Percentiles rank a stretch among this genome's conserved stretches.
Conservation (phyloP, 2,113 vertebrate genomes). For the Meles meles region DNA sequence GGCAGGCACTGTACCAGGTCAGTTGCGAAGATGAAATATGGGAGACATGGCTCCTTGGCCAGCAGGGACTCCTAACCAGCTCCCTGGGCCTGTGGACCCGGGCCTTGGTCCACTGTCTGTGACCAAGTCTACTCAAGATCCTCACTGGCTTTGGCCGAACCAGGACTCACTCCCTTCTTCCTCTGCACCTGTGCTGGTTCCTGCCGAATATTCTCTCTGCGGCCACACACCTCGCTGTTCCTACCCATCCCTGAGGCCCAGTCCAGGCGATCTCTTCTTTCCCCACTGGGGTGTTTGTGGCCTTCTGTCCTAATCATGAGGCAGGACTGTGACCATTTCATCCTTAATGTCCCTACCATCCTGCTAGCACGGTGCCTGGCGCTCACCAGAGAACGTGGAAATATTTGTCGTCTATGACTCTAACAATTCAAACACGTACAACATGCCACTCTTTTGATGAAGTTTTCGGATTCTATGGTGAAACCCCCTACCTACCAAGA, state of each 20-base stretch:
- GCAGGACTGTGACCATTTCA: not conserved
- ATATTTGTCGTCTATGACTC: rapidly evolving
- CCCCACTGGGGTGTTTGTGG: rapidly evolving
- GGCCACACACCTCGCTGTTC: not conserved
- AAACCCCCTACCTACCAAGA: not conserved
- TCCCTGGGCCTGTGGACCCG: not conserved
- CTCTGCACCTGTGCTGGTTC: not conserved
- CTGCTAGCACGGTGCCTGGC: not conserved
- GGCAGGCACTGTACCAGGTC: not conserved
- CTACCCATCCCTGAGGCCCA: not conserved
- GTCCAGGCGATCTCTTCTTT: rapidly evolving
- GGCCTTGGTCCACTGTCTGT: not conserved
- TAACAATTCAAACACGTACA: rapidly evolving
- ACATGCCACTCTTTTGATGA: rapidly evolving
- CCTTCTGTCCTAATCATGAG: rapidly evolving
- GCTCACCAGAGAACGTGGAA: not conserved
- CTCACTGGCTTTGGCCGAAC: not conserved
- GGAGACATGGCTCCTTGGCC: not conserved
- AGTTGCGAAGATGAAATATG: not conserved
- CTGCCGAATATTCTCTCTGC: not conserved
- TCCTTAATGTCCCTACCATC: not conserved
- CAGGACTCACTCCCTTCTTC: rapidly evolving
- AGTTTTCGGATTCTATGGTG: not conserved
- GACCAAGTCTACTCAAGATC: too few relatives aligned
- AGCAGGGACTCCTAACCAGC: rapidly evolving